Evolutionary conservation across 2,888 invertebrate species (phyloP).

Genomic region (Hypselothyrea guttata): DNA sequence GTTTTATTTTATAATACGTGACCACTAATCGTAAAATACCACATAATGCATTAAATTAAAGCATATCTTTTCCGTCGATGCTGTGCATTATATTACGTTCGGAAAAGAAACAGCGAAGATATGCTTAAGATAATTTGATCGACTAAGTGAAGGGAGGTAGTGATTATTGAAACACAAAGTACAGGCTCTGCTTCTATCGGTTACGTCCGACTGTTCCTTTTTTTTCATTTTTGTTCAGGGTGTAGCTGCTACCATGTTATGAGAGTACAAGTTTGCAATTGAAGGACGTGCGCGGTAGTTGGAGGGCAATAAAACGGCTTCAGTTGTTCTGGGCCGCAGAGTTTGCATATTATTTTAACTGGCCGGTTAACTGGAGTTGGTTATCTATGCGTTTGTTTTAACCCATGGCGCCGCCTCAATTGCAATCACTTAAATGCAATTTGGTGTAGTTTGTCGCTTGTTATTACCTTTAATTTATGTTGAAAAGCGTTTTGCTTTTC

Average conservation of each 20-base stretch:
- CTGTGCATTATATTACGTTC: too few species aligned
- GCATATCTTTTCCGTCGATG: too few species aligned
- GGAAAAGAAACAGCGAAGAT: too few species aligned
- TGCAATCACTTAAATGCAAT: conserved; percentile 41
- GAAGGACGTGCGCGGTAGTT: conserved; percentile 62
- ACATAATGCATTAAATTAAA: too few species aligned
- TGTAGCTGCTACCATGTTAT: conserved; percentile 32
- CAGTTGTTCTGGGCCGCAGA: conserved; percentile 20
- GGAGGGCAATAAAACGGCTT: conserved; percentile 51
- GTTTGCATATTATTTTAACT: conserved; percentile 16
- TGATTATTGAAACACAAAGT: too few species aligned
- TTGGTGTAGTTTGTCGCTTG: conserved; percentile 34
- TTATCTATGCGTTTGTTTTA: conserved; percentile 7
- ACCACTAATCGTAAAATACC: too few species aligned
- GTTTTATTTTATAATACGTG: too few species aligned
- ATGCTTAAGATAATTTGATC: too few species aligned
- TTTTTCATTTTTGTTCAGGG: conserved; percentile 43
- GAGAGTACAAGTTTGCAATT: conserved; percentile 49
- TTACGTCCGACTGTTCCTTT: conserved; percentile 9
- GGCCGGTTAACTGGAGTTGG: conserved; percentile 20
- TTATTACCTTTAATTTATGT: conserved; percentile 61
- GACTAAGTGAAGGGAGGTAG: too few species aligned
- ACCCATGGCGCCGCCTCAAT: conserved; percentile 9
- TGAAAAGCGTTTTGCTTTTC: background rate
- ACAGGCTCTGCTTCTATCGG: too few species aligned